Evolutionary conservation across 2,797 vertebrate species (phyloP).

Genomic region (Cynopterus sphinx): DNA sequence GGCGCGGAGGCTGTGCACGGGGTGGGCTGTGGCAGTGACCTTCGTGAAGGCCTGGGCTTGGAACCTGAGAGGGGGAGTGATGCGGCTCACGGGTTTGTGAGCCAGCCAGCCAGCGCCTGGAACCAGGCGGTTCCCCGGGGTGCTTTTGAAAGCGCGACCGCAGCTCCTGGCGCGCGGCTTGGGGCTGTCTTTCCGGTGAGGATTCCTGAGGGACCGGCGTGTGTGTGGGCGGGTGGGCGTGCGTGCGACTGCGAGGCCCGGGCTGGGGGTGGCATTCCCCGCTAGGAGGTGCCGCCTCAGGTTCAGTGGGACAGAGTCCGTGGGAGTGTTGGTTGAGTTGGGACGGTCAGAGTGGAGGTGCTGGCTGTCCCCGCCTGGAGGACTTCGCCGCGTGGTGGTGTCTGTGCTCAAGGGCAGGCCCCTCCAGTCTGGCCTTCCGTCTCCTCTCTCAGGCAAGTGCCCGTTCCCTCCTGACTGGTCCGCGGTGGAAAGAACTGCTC

Average conservation of each 20-base stretch:
- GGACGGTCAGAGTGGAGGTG: background rate
- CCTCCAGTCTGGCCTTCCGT: background rate
- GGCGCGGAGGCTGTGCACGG: background rate
- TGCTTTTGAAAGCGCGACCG: constrained; percentile 21
- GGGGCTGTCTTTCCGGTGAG: background rate
- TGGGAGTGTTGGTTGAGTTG: accelerated
- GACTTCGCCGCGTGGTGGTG: too few relatives aligned
- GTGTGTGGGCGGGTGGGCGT: too few relatives aligned
- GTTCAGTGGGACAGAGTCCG: background rate
- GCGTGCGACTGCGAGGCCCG: background rate
- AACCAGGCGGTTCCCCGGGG: background rate
- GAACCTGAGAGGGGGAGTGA: background rate
- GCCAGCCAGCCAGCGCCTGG: background rate
- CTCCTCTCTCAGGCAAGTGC: background rate
- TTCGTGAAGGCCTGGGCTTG: background rate
- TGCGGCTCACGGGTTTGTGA: background rate
- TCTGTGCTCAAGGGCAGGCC: background rate
- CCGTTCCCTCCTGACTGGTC: background rate
- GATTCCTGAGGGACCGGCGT: background rate
- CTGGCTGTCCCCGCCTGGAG: background rate
- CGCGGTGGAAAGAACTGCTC: background rate
- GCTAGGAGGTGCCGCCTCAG: accelerated
- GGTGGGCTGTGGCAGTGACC: background rate
- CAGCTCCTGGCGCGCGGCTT: background rate
- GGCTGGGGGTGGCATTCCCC: too few relatives aligned